These are phyloP conservation scores for Rhegmatorhina hoffmannsi DNA, from an alignment of 2,113 vertebrate genomes.

Conservation along the genomic window DNA sequence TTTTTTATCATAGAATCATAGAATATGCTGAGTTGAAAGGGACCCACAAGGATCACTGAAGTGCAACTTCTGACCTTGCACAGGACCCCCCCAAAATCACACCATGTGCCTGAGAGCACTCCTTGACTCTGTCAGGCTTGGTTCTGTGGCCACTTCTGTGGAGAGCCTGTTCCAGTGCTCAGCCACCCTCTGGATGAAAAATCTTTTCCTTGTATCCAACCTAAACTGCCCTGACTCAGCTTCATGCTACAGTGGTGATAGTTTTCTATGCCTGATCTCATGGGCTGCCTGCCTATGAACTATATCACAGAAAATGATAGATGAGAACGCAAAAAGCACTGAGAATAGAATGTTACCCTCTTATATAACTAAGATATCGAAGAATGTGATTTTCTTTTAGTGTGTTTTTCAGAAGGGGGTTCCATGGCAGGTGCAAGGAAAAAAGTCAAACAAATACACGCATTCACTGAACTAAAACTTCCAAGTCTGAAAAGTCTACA, in stretches of 20 bases:
- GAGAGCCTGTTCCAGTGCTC: neutral
- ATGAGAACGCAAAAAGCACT: neutral
- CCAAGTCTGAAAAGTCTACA: neutral
- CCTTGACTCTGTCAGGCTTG: rapidly evolving
- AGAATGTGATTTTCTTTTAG: neutral
- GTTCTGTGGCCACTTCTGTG: neutral
- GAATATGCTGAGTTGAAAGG: neutral
- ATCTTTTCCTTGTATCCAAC: neutral
- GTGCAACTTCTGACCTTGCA: neutral
- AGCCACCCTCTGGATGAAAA: rapidly evolving
- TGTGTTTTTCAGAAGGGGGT: neutral
- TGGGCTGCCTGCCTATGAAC: conserved; percentile 1
- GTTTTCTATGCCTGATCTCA: neutral
- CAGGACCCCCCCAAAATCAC: neutral
- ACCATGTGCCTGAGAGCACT: rapidly evolving
- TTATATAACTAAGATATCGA: neutral
- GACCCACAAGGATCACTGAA: rapidly evolving
- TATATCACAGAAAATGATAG: neutral
- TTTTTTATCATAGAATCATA: neutral
- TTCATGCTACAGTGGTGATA: neutral
- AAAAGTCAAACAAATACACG: neutral
- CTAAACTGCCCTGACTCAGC: neutral
- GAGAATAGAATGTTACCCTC: neutral
- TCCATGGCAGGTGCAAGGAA: rapidly evolving
- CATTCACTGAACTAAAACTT: neutral